Evolutionary conservation across 2,797 vertebrate genomes (phyloP).

Genomic region (Hydrolagus colliei): DNA sequence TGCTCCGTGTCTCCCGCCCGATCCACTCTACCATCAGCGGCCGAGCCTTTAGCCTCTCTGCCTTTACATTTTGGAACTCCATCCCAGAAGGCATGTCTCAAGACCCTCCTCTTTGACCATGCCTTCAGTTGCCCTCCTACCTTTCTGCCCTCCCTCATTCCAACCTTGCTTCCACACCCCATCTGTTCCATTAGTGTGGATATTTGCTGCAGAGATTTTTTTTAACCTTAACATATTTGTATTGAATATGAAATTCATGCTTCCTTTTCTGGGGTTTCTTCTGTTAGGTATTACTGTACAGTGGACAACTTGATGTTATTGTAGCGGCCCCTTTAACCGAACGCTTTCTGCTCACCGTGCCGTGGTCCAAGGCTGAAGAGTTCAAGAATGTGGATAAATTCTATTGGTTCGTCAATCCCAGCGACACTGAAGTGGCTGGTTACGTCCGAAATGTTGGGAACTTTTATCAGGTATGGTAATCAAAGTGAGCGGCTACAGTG

Average conservation of each 20-base stretch:
- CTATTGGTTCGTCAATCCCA: slow-evolving; percentile 70
- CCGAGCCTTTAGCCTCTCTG: no score
- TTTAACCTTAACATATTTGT: no score
- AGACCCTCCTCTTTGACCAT: no score
- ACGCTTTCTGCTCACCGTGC: slow-evolving; percentile 64
- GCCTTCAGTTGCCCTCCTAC: no score
- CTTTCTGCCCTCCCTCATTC: no score
- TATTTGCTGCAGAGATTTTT: neutral
- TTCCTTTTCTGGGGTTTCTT: neutral
- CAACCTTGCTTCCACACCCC: no score
- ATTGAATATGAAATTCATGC: neutral
- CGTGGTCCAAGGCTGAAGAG: slow-evolving; percentile 61
- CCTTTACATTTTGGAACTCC: no score
- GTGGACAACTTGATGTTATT: slow-evolving; percentile 74
- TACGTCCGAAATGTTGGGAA: slow-evolving; percentile 67
- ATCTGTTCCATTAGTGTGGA: neutral
- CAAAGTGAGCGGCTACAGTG: neutral
- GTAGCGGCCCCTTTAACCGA: slow-evolving; percentile 73
- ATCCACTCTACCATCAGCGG: no score
- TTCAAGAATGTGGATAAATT: slow-evolving; percentile 56
- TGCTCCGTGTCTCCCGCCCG: no score
- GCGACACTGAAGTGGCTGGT: slow-evolving; percentile 72
- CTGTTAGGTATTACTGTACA: slow-evolving; percentile 73
- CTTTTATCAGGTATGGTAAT: slow-evolving; percentile 68
- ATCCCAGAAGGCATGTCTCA: no score